Percentiles rank a stretch among this genome's conserved stretches.
Evolutionary conservation across 2,113 vertebrate genomes (phyloP).

Genomic region (Hystrix cristata): DNA sequence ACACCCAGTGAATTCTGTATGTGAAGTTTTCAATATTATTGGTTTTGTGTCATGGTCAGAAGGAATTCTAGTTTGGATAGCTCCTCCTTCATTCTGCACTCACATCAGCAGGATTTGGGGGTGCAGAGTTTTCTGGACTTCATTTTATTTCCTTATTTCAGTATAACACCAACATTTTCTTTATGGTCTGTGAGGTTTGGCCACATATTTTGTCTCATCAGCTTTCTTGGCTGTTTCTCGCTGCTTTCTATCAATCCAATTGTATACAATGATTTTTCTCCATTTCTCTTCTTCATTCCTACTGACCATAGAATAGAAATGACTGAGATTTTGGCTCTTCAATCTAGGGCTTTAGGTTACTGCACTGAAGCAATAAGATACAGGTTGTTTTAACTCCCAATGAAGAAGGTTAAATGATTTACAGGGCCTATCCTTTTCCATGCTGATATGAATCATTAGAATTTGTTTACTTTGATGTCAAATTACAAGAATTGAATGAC

Average conservation of each 20-base stretch:
- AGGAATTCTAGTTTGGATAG: conserved; percentile 20
- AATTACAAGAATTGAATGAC: background rate
- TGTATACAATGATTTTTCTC: background rate
- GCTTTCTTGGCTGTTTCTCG: background rate
- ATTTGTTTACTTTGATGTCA: conserved; percentile 8
- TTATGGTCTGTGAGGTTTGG: background rate
- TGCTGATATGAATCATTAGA: conserved; percentile 3
- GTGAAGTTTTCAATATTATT: background rate
- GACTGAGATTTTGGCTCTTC: background rate
- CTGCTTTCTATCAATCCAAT: background rate
- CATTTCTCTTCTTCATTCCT: background rate
- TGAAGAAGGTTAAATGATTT: background rate
- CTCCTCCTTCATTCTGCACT: background rate
- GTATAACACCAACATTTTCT: background rate
- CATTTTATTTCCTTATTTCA: background rate
- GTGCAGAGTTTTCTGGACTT: background rate
- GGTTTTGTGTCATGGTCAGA: background rate
- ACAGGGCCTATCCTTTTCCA: background rate
- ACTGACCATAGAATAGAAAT: conserved; percentile 1
- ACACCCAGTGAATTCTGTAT: background rate
- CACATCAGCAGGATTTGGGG: background rate
- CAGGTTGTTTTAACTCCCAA: background rate
- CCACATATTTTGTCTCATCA: background rate
- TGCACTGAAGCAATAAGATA: background rate
- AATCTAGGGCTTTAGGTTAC: background rate